phyloP scores from a whole-genome alignment of 2,888 invertebrate species.

The Zootermopsis nevadensis region DNA sequence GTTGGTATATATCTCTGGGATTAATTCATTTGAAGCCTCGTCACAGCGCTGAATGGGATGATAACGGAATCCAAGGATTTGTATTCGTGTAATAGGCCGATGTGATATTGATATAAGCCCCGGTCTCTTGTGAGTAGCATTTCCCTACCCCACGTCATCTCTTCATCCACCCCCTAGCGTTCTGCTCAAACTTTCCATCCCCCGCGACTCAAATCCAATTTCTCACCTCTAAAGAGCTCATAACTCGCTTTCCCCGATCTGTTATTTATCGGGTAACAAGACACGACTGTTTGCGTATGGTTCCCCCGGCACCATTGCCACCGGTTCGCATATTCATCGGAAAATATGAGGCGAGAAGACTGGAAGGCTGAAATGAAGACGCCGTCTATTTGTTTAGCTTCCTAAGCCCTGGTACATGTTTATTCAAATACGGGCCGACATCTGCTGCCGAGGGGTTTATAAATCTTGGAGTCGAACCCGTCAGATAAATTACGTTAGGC shows the following conservation, averaged over 20 bases:
- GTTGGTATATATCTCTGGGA: neutral
- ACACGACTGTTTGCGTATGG: conserved; percentile 50
- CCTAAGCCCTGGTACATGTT: no score
- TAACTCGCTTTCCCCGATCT: conserved; percentile 51
- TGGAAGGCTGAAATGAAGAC: neutral
- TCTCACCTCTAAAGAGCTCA: conserved; percentile 54
- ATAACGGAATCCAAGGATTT: neutral
- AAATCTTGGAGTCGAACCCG: no score
- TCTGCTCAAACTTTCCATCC: conserved; percentile 31
- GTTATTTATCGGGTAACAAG: conserved; percentile 53
- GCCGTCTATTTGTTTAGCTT: no score
- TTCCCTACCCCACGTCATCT: conserved; percentile 22
- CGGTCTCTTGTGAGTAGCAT: neutral
- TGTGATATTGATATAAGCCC: conserved; percentile 27
- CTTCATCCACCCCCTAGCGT: conserved; percentile 1
- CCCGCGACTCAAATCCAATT: conserved; percentile 50
- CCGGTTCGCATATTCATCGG: conserved; percentile 27
- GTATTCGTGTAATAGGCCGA: conserved; percentile 26
- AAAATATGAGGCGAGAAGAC: conserved; percentile 17
- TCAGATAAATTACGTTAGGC: no score
- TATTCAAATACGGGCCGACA: no score
- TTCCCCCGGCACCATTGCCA: conserved; percentile 10
- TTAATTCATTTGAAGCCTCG: neutral
- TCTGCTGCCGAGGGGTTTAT: no score
- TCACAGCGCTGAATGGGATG: neutral